Conservation (phyloP, 2,113 vertebrate species). For the Rutilus rutilus region DNA sequence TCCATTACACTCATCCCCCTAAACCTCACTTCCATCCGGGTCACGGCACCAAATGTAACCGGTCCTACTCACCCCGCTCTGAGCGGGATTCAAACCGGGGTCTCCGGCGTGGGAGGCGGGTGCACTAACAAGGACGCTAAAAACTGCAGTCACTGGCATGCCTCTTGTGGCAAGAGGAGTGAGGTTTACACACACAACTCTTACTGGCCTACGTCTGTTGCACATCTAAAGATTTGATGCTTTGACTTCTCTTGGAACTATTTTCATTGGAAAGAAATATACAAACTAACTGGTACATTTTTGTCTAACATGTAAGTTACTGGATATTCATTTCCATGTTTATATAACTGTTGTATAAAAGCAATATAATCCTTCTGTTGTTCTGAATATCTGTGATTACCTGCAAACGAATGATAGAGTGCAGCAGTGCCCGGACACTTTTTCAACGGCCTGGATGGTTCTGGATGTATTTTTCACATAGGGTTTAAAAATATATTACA, state of each 20-base stretch:
- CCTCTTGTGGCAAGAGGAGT: too few species aligned
- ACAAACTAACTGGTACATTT: not conserved
- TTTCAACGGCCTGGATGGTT: not conserved
- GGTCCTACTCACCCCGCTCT: too few species aligned
- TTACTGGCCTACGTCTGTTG: too few species aligned
- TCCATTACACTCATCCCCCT: too few species aligned
- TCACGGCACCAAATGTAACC: too few species aligned
- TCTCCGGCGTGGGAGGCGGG: too few species aligned
- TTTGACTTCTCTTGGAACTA: not conserved
- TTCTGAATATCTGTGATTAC: not conserved
- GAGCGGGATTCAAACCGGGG: too few species aligned
- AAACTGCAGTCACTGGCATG: too few species aligned
- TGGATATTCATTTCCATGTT: not conserved
- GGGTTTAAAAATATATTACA: not conserved
- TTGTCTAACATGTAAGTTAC: not conserved
- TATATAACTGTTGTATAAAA: not conserved
- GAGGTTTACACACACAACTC: too few species aligned
- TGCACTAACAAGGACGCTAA: too few species aligned
- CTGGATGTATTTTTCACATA: not conserved
- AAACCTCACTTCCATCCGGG: too few species aligned
- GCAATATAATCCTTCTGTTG: not conserved
- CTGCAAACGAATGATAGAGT: not conserved
- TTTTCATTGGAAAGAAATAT: not conserved
- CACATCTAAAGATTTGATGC: not conserved
- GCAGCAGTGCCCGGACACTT: not conserved